Conservation (phyloP, 2,113 vertebrate species). For the Tricholaema leucomelas region DNA sequence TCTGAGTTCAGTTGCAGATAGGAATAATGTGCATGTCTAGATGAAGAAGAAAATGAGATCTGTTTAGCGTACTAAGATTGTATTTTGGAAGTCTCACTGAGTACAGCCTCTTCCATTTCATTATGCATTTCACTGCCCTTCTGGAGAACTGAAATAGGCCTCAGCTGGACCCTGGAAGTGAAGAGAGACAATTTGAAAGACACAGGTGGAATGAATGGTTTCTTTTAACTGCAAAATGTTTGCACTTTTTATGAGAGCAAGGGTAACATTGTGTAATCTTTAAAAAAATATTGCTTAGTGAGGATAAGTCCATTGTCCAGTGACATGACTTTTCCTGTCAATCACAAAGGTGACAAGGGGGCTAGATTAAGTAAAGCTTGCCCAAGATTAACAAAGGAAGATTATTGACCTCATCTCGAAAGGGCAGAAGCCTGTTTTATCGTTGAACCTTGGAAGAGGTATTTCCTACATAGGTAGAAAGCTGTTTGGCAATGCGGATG, state of each 20-base stretch:
- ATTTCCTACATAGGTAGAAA: slow-evolving; percentile 48
- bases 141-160: background rate
- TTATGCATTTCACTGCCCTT: background rate
- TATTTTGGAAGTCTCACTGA: background rate
- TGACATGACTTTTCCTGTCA: slow-evolving; percentile 66
- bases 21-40: background rate
- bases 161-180: background rate
- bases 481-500: background rate
- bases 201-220: slow-evolving; percentile 26
- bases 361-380: slow-evolving; percentile 85
- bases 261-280: slow-evolving; percentile 56
- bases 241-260: slow-evolving; percentile 50
- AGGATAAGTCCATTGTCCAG: slow-evolving; percentile 66
- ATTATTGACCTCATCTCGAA: slow-evolving; percentile 80
- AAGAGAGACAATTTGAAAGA: slow-evolving; percentile 5
- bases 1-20: slow-evolving; percentile 32
- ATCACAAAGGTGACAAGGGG: slow-evolving; percentile 76
- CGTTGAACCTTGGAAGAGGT: slow-evolving; percentile 74
- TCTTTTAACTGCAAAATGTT: slow-evolving; percentile 33
- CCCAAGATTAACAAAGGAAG: slow-evolving; percentile 80
- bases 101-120: slow-evolving; percentile 3
- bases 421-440: slow-evolving; percentile 77
- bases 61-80: background rate
- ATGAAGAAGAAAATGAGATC: background rate
- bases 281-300: slow-evolving; percentile 24